Evolutionary conservation across 1,140 invertebrate species (phyloP).

Genomic region (Helicoverpa armigera): DNA sequence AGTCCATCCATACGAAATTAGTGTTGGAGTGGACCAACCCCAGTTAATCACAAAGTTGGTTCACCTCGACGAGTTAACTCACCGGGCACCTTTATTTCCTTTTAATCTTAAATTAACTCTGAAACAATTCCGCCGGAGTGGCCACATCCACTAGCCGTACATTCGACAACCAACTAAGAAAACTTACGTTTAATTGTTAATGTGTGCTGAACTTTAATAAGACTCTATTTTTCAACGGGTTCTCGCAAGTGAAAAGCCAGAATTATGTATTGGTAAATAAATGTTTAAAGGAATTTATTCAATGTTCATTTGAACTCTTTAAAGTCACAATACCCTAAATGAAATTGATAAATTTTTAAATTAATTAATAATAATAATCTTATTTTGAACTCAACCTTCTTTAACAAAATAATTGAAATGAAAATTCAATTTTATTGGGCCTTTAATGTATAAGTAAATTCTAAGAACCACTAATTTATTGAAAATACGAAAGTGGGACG

Average conservation of each 20-base stretch:
- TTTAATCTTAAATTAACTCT: conserved; percentile 56
- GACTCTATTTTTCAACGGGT: no score
- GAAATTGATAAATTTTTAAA: no score
- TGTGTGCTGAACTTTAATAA: background rate
- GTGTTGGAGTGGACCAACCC: conserved; percentile 24
- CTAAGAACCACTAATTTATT: background rate
- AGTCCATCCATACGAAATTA: conserved; percentile 45
- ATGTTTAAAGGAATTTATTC: no score
- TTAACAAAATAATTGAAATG: conserved; percentile 16
- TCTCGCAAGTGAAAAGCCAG: no score
- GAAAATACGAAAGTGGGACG: conserved; percentile 13
- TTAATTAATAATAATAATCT: background rate
- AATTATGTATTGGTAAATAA: no score
- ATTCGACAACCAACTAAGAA: conserved; percentile 12
- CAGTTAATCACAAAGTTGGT: conserved; percentile 55
- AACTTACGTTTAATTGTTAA: background rate
- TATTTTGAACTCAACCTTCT: background rate
- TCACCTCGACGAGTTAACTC: conserved; percentile 38
- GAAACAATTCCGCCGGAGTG: conserved; percentile 19
- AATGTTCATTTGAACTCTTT: no score
- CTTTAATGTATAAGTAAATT: background rate
- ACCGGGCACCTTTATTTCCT: conserved; percentile 53
- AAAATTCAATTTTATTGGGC: background rate
- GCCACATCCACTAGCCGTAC: background rate
- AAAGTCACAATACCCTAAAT: no score